Evolutionary conservation across 1,140 invertebrate genomes (phyloP), one percentile per base, ranked within the genome.

Genomic region (Papilio machaon): DNA sequence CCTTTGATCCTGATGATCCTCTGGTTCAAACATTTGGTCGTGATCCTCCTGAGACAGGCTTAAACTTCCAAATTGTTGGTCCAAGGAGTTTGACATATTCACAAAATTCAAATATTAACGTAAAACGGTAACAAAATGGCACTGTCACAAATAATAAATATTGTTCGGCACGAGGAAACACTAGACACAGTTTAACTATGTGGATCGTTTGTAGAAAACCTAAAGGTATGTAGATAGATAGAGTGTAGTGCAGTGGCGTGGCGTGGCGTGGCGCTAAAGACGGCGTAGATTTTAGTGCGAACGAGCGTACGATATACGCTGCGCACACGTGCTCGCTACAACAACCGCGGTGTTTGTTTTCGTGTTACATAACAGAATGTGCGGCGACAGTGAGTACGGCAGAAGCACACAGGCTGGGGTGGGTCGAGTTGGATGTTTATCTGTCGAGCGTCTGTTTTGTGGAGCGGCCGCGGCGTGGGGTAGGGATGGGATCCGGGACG

Each of bases 1-100:
- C 93, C 92, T 93, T 83, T 86, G 89, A 83, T 94, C 93, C 82
- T 90, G 89, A 43, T 88, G 89, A 85, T 94, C 93, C 76, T 94
- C 93, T 67, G 88, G 91, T 87, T 93, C 93, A 82, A 92, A 94
- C 81, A 92, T 91, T 89, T 94, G 92, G 87, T 94, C 93, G 83
- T 94, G 91, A 79, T 94, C 92, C 82, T 94, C 93, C 80, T 92
- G 92, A 52, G 92, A 93, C 19, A 94, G 87, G 85, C 86, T 91
- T 46, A 94, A 87, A 73, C 92, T 92, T 79, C 89, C 90, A 86
- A 94, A 94, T 78, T 94, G 92, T 83, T 94, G 91, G 76, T 93
- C 93, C 89, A 94, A 73, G 17, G 91, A 92, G 83, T 93, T 92
- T 78, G 92, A 88, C 92, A 94, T 94, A 9, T 89, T 88, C 91